Evolutionary conservation across 1,140 invertebrate genomes (phyloP), one percentile per base, ranked within the genome.

Genomic region (Aleiodes sp.): DNA sequence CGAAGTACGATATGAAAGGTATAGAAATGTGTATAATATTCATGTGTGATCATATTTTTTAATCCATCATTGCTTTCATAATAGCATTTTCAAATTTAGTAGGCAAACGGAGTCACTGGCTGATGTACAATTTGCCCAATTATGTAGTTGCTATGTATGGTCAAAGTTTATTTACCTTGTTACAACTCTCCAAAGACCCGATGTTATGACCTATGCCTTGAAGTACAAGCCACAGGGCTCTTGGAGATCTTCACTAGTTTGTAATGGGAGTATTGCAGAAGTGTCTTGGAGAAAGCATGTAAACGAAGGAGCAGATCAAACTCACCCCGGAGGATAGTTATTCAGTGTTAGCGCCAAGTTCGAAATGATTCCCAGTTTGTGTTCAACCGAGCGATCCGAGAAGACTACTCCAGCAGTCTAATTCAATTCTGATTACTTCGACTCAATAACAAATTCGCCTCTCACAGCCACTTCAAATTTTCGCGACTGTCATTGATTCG

Each of bases 321-420:
- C 65, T 67, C 9, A 60, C 65, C 28, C 31, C 16, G 28, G 39
- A 28, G 29, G 28, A 64, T 64, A 62, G 28, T 46, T 62, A 62
- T 35, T 60, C 33, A 56, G 12, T 68, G 57, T 68, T 68, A 52
- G 59, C 10, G 41, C 46, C 24, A 59, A 68, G 66, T 68, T 68
- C 60, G 31, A 68, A 52, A 19, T 33, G 59, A 68, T 62, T 61
- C 57, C 33, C 26, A 35, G 37, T 52, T 16, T 19, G 39, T 14
- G 39, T 21, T 16, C 33, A 26, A 24, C 37, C 9, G 41, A 68
- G 56, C 61, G 37, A 68, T 37, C 65, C 56, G 24, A 14, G 43
- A 43, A 24, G 24, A 57, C 10, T n/a, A 26, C 41, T 56, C 59
- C 35, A 26, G 6, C 35, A 52, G 37, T 14, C 29, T 67, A 67